Evolutionary conservation across 2,797 vertebrate species (phyloP).

Genomic region (Characodon lateralis): DNA sequence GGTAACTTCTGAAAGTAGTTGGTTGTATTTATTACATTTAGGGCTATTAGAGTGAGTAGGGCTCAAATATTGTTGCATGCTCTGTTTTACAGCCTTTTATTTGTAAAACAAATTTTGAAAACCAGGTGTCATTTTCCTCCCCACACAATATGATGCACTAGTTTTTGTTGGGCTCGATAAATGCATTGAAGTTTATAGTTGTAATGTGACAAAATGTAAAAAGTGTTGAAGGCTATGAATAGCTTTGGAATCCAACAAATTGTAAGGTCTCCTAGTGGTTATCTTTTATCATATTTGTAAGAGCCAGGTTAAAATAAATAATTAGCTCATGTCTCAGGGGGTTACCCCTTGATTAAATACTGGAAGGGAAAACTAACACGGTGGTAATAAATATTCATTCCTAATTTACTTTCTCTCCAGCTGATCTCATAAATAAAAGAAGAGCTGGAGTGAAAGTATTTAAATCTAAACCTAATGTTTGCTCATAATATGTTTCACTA

Average conservation of each 20-base stretch:
- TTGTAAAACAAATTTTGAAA: too few relatives aligned
- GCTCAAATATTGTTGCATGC: too few relatives aligned
- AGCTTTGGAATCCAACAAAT: background rate
- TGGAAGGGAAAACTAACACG: slow-evolving; percentile 27
- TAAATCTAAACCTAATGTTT: background rate
- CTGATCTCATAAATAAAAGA: slow-evolving; percentile 2
- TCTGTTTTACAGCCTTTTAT: too few relatives aligned
- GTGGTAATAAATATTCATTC: slow-evolving; percentile 38
- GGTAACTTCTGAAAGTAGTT: too few relatives aligned
- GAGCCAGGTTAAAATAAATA: background rate
- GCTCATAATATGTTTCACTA: slow-evolving; percentile 1
- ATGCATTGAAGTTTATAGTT: too few relatives aligned
- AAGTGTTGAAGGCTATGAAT: too few relatives aligned
- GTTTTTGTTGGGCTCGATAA: too few relatives aligned
- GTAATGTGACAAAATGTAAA: too few relatives aligned
- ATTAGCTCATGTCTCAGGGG: slow-evolving; percentile 27
- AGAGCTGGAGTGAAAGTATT: background rate
- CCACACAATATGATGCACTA: too few relatives aligned
- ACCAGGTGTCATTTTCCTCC: too few relatives aligned
- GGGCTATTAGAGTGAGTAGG: too few relatives aligned
- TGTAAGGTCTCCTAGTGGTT: background rate
- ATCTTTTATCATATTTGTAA: background rate
- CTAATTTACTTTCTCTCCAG: slow-evolving; percentile 2
- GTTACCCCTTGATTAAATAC: slow-evolving; percentile 37
- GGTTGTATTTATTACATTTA: too few relatives aligned